phyloP scores from a whole-genome alignment of 1,140 invertebrate species.

The Conopomorpha cramerella region DNA sequence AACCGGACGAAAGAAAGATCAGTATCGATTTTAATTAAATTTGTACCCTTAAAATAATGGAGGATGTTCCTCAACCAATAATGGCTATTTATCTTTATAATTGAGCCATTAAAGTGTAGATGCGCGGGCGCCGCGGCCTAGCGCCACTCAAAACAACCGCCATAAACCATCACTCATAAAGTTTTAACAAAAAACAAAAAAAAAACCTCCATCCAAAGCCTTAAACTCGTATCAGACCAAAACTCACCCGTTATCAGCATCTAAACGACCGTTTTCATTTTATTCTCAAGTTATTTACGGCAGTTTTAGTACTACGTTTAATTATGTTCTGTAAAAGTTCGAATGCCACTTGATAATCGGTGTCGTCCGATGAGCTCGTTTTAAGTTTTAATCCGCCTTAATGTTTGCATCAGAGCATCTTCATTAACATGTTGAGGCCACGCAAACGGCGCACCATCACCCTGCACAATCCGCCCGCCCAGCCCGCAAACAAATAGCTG shows the following conservation, averaged over 20 bases:
- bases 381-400: background rate
- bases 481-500: constrained; percentile 15
- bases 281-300: constrained; percentile 17
- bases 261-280: constrained; percentile 22
- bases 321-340: constrained; percentile 21
- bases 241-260: constrained; percentile 19
- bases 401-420: background rate
- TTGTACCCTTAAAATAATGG: constrained; percentile 34
- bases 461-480: constrained; percentile 15
- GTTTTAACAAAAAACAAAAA: constrained; percentile 12
- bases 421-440: constrained; percentile 16
- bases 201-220: constrained; percentile 8
- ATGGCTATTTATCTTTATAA: constrained; percentile 48
- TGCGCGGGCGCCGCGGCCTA: constrained; percentile 19
- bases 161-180: constrained; percentile 8
- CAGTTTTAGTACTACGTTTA: constrained; percentile 13
- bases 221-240: constrained; percentile 7
- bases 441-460: constrained; percentile 9
- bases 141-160: constrained; percentile 3
- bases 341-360: constrained; percentile 12
- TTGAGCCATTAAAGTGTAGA: constrained; percentile 46
- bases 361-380: too few relatives aligned
- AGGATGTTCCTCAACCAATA: constrained; percentile 29
- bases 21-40: constrained; percentile 49
- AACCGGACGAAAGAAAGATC: constrained; percentile 11